These are phyloP conservation scores for Montipora efflorescens DNA, from an alignment of 64 coral and sea anemone genomes.

Conservation along the genomic window DNA sequence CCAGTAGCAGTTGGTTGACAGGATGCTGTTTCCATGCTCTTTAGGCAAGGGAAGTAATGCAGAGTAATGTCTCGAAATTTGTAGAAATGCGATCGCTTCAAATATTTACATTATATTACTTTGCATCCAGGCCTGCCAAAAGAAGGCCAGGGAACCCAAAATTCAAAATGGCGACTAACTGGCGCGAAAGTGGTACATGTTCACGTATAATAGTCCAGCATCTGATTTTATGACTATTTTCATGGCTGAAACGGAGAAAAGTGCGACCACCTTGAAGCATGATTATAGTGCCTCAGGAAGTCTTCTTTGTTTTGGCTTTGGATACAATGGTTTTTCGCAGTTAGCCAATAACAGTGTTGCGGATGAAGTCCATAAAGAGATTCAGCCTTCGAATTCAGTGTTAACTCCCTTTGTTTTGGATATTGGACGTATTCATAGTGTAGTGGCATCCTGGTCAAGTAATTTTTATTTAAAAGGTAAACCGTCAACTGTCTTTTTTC, in stretches of 20 bases:
- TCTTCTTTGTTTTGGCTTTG: slow-evolving; percentile 61
- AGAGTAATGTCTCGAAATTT: neutral
- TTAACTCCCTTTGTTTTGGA: neutral
- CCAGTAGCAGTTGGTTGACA: neutral
- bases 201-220: neutral
- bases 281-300: neutral
- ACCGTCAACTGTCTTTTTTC: no score
- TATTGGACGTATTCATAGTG: slow-evolving; percentile 13
- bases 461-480: slow-evolving; percentile 57
- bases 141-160: neutral
- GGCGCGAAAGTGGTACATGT: no score
- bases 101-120: slow-evolving; percentile 33
- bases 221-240: neutral
- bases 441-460: slow-evolving; percentile 50
- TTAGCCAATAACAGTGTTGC: neutral
- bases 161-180: neutral
- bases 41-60: neutral
- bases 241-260: slow-evolving; percentile 1
- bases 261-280: neutral
- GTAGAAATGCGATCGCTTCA: neutral
- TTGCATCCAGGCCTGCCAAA: neutral
- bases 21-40: neutral
- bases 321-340: slow-evolving; percentile 84
- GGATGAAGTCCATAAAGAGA: neutral
- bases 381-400: no score